Percentiles rank a stretch among this genome's conserved stretches.
phyloP scores from a whole-genome alignment of 1,140 invertebrate species.

The Diuraphis noxia region DNA sequence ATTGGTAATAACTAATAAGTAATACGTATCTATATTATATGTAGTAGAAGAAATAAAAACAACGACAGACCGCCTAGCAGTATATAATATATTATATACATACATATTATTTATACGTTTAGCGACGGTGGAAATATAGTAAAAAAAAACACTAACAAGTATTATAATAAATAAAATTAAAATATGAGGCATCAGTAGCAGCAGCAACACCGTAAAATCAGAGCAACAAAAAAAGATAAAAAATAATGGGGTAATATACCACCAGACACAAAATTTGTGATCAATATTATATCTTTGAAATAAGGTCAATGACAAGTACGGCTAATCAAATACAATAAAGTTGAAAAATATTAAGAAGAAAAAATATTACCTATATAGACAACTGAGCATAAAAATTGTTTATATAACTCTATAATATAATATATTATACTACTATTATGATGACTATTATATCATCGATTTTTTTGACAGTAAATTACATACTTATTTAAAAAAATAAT shows the following conservation, averaged over 20 bases:
- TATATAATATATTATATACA: not conserved
- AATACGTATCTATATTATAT: not conserved
- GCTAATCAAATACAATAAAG: not conserved
- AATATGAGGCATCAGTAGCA: not conserved
- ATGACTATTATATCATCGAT: not conserved
- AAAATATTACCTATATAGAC: not conserved
- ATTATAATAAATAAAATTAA: not conserved
- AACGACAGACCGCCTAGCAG: not conserved
- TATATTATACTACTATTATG: not conserved
- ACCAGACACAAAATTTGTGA: not conserved
- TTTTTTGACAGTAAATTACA: not conserved
- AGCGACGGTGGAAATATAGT: not conserved
- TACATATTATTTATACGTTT: not conserved
- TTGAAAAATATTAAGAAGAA: not conserved
- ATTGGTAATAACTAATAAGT: not conserved
- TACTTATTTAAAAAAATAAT: slow-evolving; percentile 9
- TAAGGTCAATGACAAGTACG: not conserved
- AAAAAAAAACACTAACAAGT: not conserved
- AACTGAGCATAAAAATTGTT: not conserved
- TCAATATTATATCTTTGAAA: slow-evolving; percentile 1
- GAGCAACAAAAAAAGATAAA: not conserved
- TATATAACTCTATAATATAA: slow-evolving; percentile 1
- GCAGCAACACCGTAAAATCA: slow-evolving; percentile 14
- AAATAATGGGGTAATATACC: not conserved
- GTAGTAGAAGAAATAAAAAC: not conserved